Base-by-base conservation (phyloP, 1,140 invertebrate species). In the Stegodyphus dumicola region DNA sequence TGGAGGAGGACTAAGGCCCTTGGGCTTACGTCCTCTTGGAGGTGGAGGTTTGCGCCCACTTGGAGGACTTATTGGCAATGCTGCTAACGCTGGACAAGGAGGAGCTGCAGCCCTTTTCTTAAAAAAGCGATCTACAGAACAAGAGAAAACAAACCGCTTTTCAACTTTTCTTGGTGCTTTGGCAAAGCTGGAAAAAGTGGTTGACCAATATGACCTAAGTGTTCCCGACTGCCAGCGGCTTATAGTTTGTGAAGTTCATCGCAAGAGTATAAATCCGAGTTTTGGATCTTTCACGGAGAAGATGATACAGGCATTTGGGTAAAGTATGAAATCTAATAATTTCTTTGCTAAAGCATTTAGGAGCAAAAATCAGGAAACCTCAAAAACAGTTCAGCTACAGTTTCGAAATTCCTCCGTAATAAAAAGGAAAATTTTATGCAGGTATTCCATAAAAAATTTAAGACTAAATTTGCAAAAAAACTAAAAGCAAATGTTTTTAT, bases 131-230 rank as follows among this genome's bases (percentile, higher is more conserved):
- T 86, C 84, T 5, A 86, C 84, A 7, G 83, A 85, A 9, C 71
- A 84, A 18, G 64, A 60, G 17, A 51, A 66, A 17, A 74, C 48
- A 10, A 70, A 60, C 9, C 60, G 74, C 9, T 65, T 86, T 11
- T 78, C 75, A 15, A 77, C 53, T 51, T 73, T 86, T n/a, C 53
- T 86, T 17, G 70, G 76, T n/a, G 84, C 84, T 17, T 66, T 86
- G 9, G 84, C 77, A 15, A 79, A 75, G 10, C 13, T 86, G 17
- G 85, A 86, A 52, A 67, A 80, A 33, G 77, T 76, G 11, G 71
- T 86, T 15, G 85, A 86, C 15, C 64, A 75, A 9, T 88, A 88
- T 78, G 87, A 88, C 13, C 78, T 88, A 13, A 87, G 86, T n/a
- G 86, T 85, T 56, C 81, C 70, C 18, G 87, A 88, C 73, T 88